Evolutionary conservation across 2,888 invertebrate genomes (phyloP), one percentile per base, ranked within the genome.

Genomic region (Altica lythri): DNA sequence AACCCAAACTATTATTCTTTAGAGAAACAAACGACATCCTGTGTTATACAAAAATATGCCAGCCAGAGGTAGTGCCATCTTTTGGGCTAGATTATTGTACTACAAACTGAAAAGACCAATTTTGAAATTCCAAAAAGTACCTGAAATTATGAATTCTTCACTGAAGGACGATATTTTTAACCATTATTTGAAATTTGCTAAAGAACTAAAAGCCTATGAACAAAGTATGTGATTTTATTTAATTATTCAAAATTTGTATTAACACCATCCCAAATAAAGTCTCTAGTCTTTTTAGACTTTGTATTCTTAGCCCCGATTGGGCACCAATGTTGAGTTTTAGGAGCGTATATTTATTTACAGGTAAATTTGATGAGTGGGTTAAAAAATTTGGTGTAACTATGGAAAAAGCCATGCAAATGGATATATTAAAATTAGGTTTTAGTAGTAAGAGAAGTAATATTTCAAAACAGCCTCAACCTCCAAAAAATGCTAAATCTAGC

Each of bases 41-140:
- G 88, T 90, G 0, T 72, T 90, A 22, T 80, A 89, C 16, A 83
- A 86, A 51, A 84, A 90, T 68, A 88, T 90, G 64, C 90, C 93
- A 0, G 87, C 89, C 0, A 82, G 85, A n/a, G 86, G 90, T 2
- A 93, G 95, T 5, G 83, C 90, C 12, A 90, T 95, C 59, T 89
- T 86, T 72, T 95, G 95, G 95, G 88, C 87, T 9, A 81, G 91
- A 35, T 82, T 89, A 47, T 78, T 95, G 12, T 90, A 91, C 68
- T 83, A 86, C 63, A 85, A 86, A 62, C 81, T 95, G 65, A 93
- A 92, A 72, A 83, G 83, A 59, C 88, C 93, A 0, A 86, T 93
- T 16, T 77, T 93, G 67, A 85, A 83, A 51, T 93, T 94, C 67
- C 86, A 89, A 72, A 83, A 85, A 68, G 86, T 89, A 69, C 81